Conservation (phyloP, 2,113 vertebrate genomes). For the Eulacestoma nigropectus region DNA sequence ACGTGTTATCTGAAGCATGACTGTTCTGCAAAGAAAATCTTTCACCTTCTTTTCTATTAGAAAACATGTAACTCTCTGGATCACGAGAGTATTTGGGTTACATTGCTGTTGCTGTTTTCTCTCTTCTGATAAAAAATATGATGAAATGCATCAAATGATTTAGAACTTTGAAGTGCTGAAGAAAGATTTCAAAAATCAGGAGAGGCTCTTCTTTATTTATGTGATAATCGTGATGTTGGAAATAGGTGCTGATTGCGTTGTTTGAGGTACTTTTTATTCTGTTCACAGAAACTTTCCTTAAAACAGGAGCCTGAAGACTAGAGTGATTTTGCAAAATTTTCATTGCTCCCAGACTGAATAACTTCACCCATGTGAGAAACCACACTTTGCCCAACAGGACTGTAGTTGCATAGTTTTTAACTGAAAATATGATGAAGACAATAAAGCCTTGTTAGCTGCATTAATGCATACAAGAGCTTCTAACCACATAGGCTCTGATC, state of each 20-base stretch:
- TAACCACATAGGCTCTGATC: background rate
- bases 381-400: conserved; percentile 74
- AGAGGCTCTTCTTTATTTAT: background rate
- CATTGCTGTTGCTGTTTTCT: background rate
- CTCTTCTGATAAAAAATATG: background rate
- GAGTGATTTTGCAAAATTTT: conserved; percentile 74
- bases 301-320: conserved; percentile 76
- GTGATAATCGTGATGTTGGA: background rate
- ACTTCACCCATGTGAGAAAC: conserved; percentile 85
- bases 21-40: background rate
- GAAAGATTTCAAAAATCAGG: background rate
- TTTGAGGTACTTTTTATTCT: background rate
- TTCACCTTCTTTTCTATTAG: background rate
- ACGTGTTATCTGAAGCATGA: background rate
- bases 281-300: background rate
- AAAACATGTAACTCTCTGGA: background rate
- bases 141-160: background rate
- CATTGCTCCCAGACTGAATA: conserved; percentile 76
- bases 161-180: background rate
- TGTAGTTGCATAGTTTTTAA: conserved; percentile 77
- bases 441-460: conserved; percentile 84
- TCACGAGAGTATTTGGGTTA: background rate
- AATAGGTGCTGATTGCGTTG: background rate
- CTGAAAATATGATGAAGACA: conserved; percentile 80
- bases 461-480: conserved; percentile 78